Conservation (phyloP, 2,797 vertebrate species). For the Champsocephalus gunnari region DNA sequence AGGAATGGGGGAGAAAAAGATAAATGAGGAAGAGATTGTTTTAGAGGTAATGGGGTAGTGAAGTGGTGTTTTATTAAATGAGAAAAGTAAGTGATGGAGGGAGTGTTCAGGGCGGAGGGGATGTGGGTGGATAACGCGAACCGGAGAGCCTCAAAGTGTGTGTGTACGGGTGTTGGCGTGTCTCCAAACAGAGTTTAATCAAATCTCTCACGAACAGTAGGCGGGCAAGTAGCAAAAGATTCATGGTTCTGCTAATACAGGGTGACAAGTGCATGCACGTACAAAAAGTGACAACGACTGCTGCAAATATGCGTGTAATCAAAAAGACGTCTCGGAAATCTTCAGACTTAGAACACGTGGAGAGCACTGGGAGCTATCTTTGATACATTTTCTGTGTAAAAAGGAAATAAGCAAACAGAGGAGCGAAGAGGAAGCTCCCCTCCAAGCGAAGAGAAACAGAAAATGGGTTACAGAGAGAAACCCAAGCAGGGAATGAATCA, state of each 20-base stretch:
- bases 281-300: neutral
- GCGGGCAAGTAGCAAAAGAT: conserved; percentile 47
- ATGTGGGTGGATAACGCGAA: conserved; percentile 39
- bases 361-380: neutral
- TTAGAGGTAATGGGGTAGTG: conserved; percentile 55
- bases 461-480: conserved; percentile 31
- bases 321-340: conserved; percentile 14
- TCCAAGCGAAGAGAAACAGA: neutral
- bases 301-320: conserved; percentile 6
- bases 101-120: conserved; percentile 1
- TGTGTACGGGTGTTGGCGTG: conserved; percentile 16
- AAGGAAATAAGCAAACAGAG: conserved; percentile 25
- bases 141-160: conserved; percentile 13
- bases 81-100: conserved; percentile 56
- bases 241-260: conserved; percentile 62
- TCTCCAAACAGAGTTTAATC: conserved; percentile 49
- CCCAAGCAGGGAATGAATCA: conserved; percentile 38
- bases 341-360: conserved; percentile 3
- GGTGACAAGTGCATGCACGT: conserved; percentile 47
- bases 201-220: conserved; percentile 45
- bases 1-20: conserved; percentile 45
- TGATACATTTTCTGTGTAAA: neutral
- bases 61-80: conserved; percentile 70
- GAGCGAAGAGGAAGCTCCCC: conserved; percentile 8
- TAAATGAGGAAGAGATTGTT: conserved; percentile 59